phyloP scores from a whole-genome alignment of 2,797 vertebrate species.

The Furcifer pardalis region DNA sequence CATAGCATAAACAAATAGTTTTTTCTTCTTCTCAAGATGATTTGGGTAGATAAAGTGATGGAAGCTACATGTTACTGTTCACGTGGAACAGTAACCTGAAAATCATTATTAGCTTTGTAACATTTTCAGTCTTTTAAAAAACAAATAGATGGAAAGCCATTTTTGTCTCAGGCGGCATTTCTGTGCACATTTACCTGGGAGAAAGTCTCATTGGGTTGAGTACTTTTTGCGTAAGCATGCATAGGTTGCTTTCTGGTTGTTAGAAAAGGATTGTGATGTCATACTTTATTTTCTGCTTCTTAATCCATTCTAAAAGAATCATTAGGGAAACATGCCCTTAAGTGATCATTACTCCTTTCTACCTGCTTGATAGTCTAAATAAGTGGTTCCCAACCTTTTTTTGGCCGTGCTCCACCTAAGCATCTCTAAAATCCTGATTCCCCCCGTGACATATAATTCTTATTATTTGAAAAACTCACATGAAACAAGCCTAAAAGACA shows the following conservation, averaged over 20 bases:
- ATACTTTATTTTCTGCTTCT: neutral
- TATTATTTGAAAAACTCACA: too few relatives aligned
- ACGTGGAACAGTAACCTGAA: neutral
- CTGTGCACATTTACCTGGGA: neutral
- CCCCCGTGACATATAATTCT: too few relatives aligned
- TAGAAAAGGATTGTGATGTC: neutral
- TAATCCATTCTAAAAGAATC: slow-evolving; percentile 11
- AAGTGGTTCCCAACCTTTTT: too few relatives aligned
- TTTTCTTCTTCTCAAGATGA: neutral
- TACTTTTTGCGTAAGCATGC: neutral
- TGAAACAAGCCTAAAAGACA: too few relatives aligned
- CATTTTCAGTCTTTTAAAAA: neutral
- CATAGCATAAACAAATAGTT: neutral
- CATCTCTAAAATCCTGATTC: too few relatives aligned
- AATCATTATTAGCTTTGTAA: neutral
- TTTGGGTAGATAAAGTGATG: neutral
- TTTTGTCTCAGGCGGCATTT: neutral
- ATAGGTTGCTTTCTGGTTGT: neutral
- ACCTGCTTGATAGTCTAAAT: too few relatives aligned
- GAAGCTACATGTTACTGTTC: neutral
- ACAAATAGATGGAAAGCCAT: neutral
- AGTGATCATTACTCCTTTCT: slow-evolving; percentile 15
- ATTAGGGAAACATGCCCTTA: slow-evolving; percentile 14
- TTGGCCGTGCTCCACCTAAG: too few relatives aligned
- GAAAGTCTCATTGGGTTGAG: neutral